Evolutionary conservation across 2,888 invertebrate species (phyloP).

Genomic region (Tryphoninae sp.): DNA sequence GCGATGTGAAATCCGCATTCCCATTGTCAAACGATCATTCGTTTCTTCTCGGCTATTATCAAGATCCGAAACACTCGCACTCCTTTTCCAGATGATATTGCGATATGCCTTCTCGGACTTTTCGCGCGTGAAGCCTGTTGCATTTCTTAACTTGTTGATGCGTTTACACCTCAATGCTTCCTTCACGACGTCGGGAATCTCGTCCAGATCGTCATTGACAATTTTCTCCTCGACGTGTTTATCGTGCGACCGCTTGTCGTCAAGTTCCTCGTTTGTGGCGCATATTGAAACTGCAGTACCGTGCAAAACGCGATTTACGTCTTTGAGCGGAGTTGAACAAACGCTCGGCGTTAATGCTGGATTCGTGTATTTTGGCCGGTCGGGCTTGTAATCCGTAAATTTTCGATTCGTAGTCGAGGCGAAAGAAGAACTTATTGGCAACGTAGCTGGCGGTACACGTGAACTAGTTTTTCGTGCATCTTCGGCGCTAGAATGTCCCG

Average conservation of each 20-base stretch:
- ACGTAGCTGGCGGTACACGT: conserved; percentile 62
- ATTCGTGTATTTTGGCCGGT: conserved; percentile 78
- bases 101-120: conserved; percentile 64
- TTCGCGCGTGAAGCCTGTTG: conserved; percentile 66
- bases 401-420: conserved; percentile 59
- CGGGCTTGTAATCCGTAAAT: conserved; percentile 70
- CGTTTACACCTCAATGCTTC: conserved; percentile 80
- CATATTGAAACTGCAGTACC: conserved; percentile 89
- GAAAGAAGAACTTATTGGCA: conserved; percentile 61
- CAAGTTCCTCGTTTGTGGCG: conserved; percentile 82
- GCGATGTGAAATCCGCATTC: conserved; percentile 81
- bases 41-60: conserved; percentile 85
- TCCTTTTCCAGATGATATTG: conserved; percentile 71
- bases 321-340: conserved; percentile 90
- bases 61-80: conserved; percentile 85
- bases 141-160: conserved; percentile 77
- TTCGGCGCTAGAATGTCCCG: conserved; percentile 39
- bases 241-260: conserved; percentile 57
- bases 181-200: conserved; percentile 81
- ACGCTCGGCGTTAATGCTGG: conserved; percentile 89
- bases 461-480: conserved; percentile 26
- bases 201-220: conserved; percentile 70
- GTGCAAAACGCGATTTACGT: conserved; percentile 87
- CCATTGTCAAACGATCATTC: conserved; percentile 84
- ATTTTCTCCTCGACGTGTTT: conserved; percentile 58